Conservation (phyloP, 2,113 vertebrate species). For the Sterrhoptilus dennistouni region DNA sequence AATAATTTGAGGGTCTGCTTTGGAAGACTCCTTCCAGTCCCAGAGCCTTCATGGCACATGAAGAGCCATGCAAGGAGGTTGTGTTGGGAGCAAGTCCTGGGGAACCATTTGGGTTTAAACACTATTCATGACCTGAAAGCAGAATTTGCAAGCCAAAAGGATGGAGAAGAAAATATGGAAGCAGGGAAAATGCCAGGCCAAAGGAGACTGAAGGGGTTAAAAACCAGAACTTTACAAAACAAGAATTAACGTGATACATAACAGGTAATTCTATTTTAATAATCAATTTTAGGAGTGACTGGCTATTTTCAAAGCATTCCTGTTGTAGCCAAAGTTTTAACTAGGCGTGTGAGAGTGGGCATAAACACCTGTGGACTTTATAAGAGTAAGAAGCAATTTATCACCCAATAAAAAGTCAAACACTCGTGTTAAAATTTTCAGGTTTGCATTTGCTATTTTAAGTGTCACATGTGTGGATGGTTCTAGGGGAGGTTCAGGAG, state of each 20-base stretch:
- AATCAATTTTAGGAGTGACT: slow-evolving; percentile 47
- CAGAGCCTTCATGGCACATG: accelerated
- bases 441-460: slow-evolving; percentile 55
- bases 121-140: background rate
- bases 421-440: slow-evolving; percentile 65
- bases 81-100: background rate
- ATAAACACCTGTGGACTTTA: slow-evolving; percentile 69
- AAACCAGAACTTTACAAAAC: background rate
- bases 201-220: slow-evolving; percentile 18
- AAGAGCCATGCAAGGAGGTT: accelerated
- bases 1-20: background rate
- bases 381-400: slow-evolving; percentile 67
- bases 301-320: slow-evolving; percentile 60
- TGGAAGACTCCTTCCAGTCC: background rate
- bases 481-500: background rate
- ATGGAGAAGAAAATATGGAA: background rate
- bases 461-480: slow-evolving; percentile 2
- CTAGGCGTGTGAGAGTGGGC: slow-evolving; percentile 47
- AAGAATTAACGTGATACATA: slow-evolving; percentile 7
- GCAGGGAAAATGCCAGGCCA: background rate
- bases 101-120: accelerated
- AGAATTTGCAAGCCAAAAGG: background rate
- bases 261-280: slow-evolving; percentile 50
- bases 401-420: slow-evolving; percentile 70
- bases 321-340: slow-evolving; percentile 52